These are phyloP conservation scores for Hydrolagus colliei DNA, from an alignment of 2,797 vertebrate genomes.

Conservation along the genomic window DNA sequence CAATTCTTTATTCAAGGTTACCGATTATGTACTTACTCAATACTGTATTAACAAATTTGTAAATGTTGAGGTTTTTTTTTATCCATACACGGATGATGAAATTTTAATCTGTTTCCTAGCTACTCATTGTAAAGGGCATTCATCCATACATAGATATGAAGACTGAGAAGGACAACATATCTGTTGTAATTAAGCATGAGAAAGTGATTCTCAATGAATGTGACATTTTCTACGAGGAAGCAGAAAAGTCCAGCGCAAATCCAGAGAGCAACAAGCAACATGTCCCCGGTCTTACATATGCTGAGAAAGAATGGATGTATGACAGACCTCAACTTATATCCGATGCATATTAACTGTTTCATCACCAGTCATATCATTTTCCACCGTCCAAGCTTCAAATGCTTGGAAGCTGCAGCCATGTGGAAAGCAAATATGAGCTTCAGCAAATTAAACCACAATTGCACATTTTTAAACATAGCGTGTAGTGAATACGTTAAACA, in stretches of 20 bases:
- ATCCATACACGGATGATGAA: neutral
- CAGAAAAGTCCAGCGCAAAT: neutral
- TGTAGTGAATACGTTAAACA: neutral
- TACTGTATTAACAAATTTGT: neutral
- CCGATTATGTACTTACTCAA: neutral
- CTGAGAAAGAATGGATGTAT: neutral
- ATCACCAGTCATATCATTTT: neutral
- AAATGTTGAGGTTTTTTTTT: neutral
- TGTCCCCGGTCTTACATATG: neutral
- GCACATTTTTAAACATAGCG: too few relatives aligned
- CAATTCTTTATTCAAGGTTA: too few relatives aligned
- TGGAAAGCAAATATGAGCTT: neutral
- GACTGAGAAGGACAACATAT: conserved; percentile 11
- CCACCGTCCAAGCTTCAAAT: neutral
- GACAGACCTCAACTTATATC: conserved; percentile 1
- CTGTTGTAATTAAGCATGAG: conserved; percentile 19
- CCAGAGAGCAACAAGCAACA: neutral
- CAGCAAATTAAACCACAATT: neutral
- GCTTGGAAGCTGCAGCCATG: neutral
- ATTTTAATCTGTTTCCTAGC: neutral
- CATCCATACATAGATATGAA: conserved; percentile 17
- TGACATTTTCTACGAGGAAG: conserved; percentile 2
- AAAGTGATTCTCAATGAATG: neutral
- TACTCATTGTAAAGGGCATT: conserved; percentile 19
- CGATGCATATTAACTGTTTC: neutral